Percentiles rank a stretch among this genome's conserved stretches.
phyloP scores from a whole-genome alignment of 2,888 invertebrate genomes.

The Byasa hedistus region DNA sequence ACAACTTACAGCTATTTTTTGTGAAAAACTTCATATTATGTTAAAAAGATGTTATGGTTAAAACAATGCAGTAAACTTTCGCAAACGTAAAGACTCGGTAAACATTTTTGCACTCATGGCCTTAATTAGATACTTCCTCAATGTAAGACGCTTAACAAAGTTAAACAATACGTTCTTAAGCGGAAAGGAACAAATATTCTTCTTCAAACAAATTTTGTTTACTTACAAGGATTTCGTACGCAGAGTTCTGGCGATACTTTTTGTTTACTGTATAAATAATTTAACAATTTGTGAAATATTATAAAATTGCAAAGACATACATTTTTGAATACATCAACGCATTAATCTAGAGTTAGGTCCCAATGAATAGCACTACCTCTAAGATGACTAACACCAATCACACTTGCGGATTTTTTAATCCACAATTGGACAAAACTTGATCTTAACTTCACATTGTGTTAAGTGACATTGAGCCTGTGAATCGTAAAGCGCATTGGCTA shows the following conservation, averaged over 20 bases:
- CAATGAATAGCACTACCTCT: too few relatives aligned
- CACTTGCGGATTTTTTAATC: too few relatives aligned
- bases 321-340: background rate
- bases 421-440: too few relatives aligned
- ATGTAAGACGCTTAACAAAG: constrained; percentile 21
- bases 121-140: constrained; percentile 27
- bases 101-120: constrained; percentile 25
- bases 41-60: too few relatives aligned
- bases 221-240: constrained; percentile 27
- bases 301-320: background rate
- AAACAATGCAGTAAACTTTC: background rate
- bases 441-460: too few relatives aligned
- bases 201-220: constrained; percentile 39
- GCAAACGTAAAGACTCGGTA: background rate
- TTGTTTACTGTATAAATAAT: constrained; percentile 6
- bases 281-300: background rate
- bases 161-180: constrained; percentile 30
- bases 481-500: too few relatives aligned
- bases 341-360: too few relatives aligned
- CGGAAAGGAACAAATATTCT: constrained; percentile 37
- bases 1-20: constrained; percentile 27
- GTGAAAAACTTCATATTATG: too few relatives aligned
- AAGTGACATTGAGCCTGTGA: too few relatives aligned
- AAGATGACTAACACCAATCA: too few relatives aligned
- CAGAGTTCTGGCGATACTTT: constrained; percentile 5